Percentiles rank a stretch among this genome's conserved stretches.
Evolutionary conservation across 2,113 vertebrate genomes (phyloP).

Genomic region (Physeter macrocephalus): DNA sequence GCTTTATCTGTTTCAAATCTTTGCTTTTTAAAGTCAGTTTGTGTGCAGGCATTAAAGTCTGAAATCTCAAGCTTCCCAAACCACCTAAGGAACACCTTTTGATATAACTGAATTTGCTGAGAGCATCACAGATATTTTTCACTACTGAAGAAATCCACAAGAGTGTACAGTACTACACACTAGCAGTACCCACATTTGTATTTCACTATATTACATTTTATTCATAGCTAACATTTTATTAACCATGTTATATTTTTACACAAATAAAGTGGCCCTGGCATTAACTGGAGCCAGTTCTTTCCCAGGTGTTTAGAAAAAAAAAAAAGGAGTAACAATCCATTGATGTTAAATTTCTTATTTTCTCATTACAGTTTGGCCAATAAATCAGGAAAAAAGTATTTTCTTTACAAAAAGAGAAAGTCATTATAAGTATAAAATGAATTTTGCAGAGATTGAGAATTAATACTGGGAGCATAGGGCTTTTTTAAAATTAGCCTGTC

Average conservation of each 20-base stretch:
- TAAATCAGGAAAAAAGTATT: not conserved
- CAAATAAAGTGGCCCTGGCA: not conserved
- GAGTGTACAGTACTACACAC: not conserved
- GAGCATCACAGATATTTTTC: conserved; percentile 8
- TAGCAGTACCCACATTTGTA: not conserved
- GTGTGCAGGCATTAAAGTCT: conserved; percentile 82
- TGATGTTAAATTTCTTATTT: conserved; percentile 46
- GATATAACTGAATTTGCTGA: conserved; percentile 29
- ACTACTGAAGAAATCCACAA: not conserved
- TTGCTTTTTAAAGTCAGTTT: conserved; percentile 88
- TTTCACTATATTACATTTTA: conserved; percentile 30
- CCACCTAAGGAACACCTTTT: conserved; percentile 25
- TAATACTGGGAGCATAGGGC: not conserved
- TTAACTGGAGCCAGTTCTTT: conserved; percentile 47
- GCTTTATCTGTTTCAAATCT: conserved; percentile 90
- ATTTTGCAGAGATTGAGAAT: conserved; percentile 39
- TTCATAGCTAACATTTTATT: not conserved
- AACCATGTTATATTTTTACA: conserved; percentile 31
- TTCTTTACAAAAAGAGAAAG: conserved; percentile 47
- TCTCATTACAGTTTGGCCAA: conserved; percentile 10
- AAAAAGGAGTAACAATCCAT: not conserved
- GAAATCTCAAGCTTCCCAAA: conserved; percentile 56
- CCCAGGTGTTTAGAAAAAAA: not conserved
- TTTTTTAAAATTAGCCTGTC: conserved; percentile 42
- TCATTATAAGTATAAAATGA: conserved; percentile 7